These are phyloP conservation scores for Samia ricini DNA, from an alignment of 1,140 invertebrate species.

Conservation along the genomic window DNA sequence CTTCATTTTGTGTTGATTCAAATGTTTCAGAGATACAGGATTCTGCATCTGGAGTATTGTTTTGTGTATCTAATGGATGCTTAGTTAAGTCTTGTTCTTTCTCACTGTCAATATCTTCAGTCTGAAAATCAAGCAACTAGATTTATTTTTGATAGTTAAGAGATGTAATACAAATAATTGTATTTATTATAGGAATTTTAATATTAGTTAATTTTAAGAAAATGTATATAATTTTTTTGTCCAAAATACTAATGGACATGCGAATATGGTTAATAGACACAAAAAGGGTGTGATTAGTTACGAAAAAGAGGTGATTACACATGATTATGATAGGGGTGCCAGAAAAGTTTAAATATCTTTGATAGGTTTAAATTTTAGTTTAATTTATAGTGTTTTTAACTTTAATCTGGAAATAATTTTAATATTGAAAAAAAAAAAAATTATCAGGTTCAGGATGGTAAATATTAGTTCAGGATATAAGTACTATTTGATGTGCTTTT, in stretches of 20 bases:
- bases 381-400: not conserved
- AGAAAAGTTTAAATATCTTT: conserved; percentile 3
- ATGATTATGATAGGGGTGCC: conserved; percentile 8
- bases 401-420: not conserved
- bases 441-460: too few species aligned
- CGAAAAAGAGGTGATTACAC: conserved; percentile 8
- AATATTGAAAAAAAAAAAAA: not conserved
- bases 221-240: not conserved
- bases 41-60: conserved; percentile 50
- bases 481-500: too few species aligned
- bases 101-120: conserved; percentile 60
- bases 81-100: conserved; percentile 59
- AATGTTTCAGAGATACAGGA: conserved; percentile 50
- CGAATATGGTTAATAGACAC: conserved; percentile 19
- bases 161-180: not conserved
- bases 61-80: conserved; percentile 39
- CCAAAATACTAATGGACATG: conserved; percentile 16
- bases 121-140: conserved; percentile 46
- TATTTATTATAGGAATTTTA: too few species aligned
- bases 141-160: conserved; percentile 10
- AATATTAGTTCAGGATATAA: too few species aligned
- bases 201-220: too few species aligned
- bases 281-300: conserved; percentile 11
- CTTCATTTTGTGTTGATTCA: conserved; percentile 44
- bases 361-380: not conserved